Base-by-base conservation (phyloP, 2,797 vertebrate species). In the Mormyrus proboscirostris region DNA sequence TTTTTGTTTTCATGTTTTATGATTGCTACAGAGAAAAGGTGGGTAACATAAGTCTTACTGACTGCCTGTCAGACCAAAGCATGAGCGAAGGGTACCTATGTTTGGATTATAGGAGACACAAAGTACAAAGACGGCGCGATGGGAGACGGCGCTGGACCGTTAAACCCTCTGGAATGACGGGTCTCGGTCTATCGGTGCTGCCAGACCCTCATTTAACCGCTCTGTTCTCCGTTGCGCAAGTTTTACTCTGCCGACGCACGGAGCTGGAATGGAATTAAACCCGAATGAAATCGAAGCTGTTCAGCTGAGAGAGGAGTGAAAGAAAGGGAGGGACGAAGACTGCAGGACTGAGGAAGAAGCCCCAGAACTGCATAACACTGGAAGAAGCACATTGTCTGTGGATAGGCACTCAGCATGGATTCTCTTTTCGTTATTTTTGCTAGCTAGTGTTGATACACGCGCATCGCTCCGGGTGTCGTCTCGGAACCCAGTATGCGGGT, bases 21-120 rank as follows among this genome's bases (percentile, higher is more conserved):
- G 49, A 91, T 93, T 84, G 83, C 79, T 91, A 94, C 92, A 91
- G 92, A 94, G 91, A 86, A 92, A 94, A 90, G 92, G 92, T 89
- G 92, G 93, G 91, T 92, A 79, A 94, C 92, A 93, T 93, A 92
- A 89, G 91, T 92, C 93, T 89, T 89, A 93, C 93, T 91, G 92
- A 55, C 92, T 79, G 90, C 79, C 55, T 53, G 85, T 76, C 92
- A 93, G 92, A 93, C 92, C 91, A 90, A 91, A 92, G 91, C 88
- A 84, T 82, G 87, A 84, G 29, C 12, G n/a, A n/a, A 83, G 19
- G 19, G 73, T 59, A 88, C 87, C 69, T 47, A 88, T 25, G 38
- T 73, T 57, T 83, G 76, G 55, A 47, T 83, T 83, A 90, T 25
- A 88, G 47, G 73, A 88, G 87, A 83, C 16, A 62, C n/a, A 82